Conservation (phyloP, 2,113 vertebrate genomes). For the Danionella cerebrum region DNA sequence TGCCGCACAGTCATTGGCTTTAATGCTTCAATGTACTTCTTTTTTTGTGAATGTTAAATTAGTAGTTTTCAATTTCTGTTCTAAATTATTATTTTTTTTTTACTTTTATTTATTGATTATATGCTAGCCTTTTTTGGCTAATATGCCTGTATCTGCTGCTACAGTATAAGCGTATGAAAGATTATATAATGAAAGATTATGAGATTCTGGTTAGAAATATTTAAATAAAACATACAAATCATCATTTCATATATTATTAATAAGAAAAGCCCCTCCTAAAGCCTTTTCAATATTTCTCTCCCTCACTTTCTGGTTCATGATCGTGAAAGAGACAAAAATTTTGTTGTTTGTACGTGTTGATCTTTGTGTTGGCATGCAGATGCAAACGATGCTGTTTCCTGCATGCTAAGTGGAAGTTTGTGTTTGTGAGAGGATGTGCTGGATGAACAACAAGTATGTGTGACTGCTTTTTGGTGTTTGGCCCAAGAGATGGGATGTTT, state of each 20-base stretch:
- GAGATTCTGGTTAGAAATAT: too few species aligned
- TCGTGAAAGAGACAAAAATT: too few species aligned
- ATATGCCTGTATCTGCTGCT: too few species aligned
- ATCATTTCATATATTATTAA: not conserved
- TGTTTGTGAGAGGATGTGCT: slow-evolving; percentile 15
- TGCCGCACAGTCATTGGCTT: too few species aligned
- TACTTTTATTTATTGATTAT: too few species aligned
- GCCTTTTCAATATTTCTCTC: slow-evolving; percentile 2
- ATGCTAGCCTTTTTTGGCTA: too few species aligned
- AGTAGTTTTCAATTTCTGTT: too few species aligned
- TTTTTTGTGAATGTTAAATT: too few species aligned
- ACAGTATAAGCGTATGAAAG: too few species aligned
- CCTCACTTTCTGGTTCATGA: not conserved
- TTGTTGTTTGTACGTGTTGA: not conserved
- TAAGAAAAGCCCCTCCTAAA: not conserved
- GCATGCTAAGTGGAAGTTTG: slow-evolving; percentile 12
- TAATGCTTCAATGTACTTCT: too few species aligned
- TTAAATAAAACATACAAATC: not conserved
- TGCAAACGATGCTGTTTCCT: not conserved
- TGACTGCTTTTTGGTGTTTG: not conserved
- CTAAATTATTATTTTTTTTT: too few species aligned
- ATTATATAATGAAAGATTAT: too few species aligned
- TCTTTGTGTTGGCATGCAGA: not conserved
- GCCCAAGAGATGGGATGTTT: not conserved
- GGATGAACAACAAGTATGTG: not conserved